Base-by-base conservation (phyloP, 1,140 invertebrate species). In the Chlorops oryzae region DNA sequence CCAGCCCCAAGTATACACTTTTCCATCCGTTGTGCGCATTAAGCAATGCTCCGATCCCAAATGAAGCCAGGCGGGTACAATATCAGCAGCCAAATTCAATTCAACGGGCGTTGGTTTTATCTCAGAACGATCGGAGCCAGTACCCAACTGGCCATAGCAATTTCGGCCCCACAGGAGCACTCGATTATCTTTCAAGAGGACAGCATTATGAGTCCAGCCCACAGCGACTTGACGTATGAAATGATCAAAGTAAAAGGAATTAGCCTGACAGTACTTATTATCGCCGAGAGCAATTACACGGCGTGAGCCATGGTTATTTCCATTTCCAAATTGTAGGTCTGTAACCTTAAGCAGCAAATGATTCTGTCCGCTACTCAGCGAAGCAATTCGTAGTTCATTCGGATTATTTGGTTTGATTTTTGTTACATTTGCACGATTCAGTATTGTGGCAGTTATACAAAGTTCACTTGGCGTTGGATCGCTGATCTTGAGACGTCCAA, bases 1-100 rank as follows among this genome's bases (percentile, higher is more conserved):
- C 89, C 89, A 93, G 5, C 90, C 90, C 88, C 89, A 92, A n/a
- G 82, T 81, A 50, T 81, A 82, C 3, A 90, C 58, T 37, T 75
- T 71, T 17, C 80, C 80, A 2, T 44, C 48, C 7, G 59, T 55
- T 4, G 76, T 77, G 61, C 81, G 63, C 52, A 79, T 67, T 39
- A 92, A 58, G 46, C 83, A 87, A 61, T 92, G 88, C 65, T 91
- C 88, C 0, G 88, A 87, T 9, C 88, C 88, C 60, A 85, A 73
- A 49, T 78, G 79, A 17, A 89, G 52, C 61, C 82, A 76, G 50
- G 53, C 55, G 5, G 58, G 52, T 5, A 43, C 24, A 18, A 59
- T 46, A 4, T 52, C 59, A 34, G 59, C 52, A 0, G 57, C 42
- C 10, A 63, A 24, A 15, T 59, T 49, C 4, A 67, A 41, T 12